phyloP scores from a whole-genome alignment of 2,888 invertebrate genomes.

The Chromoteleia sp. region DNA sequence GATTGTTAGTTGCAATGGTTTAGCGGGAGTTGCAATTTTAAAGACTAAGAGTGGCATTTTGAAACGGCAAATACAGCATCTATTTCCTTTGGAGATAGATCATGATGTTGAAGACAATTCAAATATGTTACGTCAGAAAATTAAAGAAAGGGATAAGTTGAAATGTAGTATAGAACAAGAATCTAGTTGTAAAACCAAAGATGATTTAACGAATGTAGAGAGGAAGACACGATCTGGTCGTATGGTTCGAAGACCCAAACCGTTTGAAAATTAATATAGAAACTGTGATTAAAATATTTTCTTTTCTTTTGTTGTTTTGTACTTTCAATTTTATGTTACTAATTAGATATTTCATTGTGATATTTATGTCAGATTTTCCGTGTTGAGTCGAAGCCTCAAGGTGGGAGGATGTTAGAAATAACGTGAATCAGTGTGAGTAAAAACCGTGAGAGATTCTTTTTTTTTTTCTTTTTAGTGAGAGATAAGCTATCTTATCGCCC shows the following conservation, averaged over 20 bases:
- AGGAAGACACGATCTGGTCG: slow-evolving; percentile 7
- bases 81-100: slow-evolving; percentile 70
- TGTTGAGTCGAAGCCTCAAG: slow-evolving; percentile 18
- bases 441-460: no score
- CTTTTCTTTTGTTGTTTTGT: no score
- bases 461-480: no score
- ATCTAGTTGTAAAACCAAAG: slow-evolving; percentile 13
- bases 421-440: no score
- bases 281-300: slow-evolving; percentile 5
- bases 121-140: slow-evolving; percentile 5
- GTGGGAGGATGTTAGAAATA: slow-evolving; percentile 14
- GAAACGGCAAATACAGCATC: slow-evolving; percentile 64
- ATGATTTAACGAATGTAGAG: not conserved
- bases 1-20: slow-evolving; percentile 63
- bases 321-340: no score
- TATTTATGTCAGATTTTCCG: not conserved
- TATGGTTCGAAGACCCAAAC: slow-evolving; percentile 4
- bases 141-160: not conserved
- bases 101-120: not conserved
- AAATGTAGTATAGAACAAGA: slow-evolving; percentile 2
- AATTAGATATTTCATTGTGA: slow-evolving; percentile 1
- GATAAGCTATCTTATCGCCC: no score
- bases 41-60: slow-evolving; percentile 60
- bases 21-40: slow-evolving; percentile 53
- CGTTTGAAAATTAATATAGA: slow-evolving; percentile 8